Percentiles rank a stretch among this genome's conserved stretches.
Conservation (phyloP, 1,140 invertebrate species). For the Glomeris maerens region DNA sequence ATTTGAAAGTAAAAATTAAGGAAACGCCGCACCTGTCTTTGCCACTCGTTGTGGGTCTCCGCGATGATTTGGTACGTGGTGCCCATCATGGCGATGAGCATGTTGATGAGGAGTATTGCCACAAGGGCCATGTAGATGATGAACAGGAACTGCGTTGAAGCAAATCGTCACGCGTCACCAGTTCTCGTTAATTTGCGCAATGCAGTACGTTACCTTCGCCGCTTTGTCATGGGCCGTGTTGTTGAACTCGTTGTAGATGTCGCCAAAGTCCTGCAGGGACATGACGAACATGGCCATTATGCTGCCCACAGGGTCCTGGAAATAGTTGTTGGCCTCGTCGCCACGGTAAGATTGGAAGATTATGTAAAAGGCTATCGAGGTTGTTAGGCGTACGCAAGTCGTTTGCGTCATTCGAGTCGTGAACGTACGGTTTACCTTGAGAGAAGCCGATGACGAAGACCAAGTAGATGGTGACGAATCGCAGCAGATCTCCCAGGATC, state of each 20-base stretch:
- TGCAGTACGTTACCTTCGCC: constrained; percentile 80
- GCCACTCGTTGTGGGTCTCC: constrained; percentile 94
- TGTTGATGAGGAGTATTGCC: constrained; percentile 86
- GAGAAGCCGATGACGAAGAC: constrained; percentile 97
- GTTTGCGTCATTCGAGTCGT: constrained; percentile 9
- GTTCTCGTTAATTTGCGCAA: constrained; percentile 10
- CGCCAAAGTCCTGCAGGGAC: constrained; percentile 91
- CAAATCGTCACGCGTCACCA: too few species aligned
- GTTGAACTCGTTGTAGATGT: constrained; percentile 79
- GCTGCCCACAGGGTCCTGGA: constrained; percentile 60
- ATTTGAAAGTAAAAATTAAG: neutral
- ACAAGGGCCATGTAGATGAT: constrained; percentile 94
- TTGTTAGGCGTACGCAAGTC: neutral
- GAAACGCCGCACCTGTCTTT: constrained; percentile 59
- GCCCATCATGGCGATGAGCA: constrained; percentile 99
- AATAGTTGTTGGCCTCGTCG: constrained; percentile 27
- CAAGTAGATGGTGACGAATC: constrained; percentile 90
- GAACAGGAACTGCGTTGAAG: constrained; percentile 58
- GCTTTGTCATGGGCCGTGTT: constrained; percentile 67
- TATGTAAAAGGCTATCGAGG: constrained; percentile 64
- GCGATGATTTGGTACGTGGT: constrained; percentile 94
- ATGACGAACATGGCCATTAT: constrained; percentile 95
- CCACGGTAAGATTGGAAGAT: constrained; percentile 65
- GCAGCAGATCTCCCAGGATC: constrained; percentile 84
- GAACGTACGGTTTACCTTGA: constrained; percentile 50